phyloP scores from a whole-genome alignment of 2,888 invertebrate genomes.

The Pseudococcus jackbeardsleyi region DNA sequence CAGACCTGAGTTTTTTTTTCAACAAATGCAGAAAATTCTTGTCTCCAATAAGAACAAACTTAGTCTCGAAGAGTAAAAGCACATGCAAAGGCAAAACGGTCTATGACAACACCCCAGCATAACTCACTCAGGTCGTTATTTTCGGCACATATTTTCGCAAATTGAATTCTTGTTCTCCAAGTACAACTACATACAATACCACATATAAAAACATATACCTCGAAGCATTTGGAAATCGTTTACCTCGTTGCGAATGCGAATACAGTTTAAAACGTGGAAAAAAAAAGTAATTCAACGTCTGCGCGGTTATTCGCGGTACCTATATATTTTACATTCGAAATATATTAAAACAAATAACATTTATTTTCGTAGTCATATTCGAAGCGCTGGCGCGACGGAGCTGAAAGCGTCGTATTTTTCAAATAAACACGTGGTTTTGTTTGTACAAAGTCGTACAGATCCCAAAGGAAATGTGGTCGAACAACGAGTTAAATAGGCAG shows the following conservation, averaged over 20 bases:
- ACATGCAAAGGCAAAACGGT: no score
- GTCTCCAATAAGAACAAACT: no score
- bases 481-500: slow-evolving; percentile 39
- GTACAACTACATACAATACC: not conserved
- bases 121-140: not conserved
- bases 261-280: not conserved
- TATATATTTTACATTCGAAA: not conserved
- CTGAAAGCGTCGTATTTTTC: not conserved
- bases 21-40: no score
- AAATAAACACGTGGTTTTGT: slow-evolving; percentile 5
- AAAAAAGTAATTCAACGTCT: slow-evolving; percentile 3
- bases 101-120: not conserved
- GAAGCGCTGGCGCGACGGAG: not conserved
- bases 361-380: slow-evolving; percentile 12
- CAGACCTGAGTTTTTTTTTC: no score
- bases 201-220: not conserved
- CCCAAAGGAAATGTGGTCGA: slow-evolving; percentile 52
- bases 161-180: not conserved
- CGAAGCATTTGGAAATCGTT: slow-evolving; percentile 20
- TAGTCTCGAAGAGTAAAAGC: no score
- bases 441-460: slow-evolving; percentile 2
- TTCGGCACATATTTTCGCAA: slow-evolving; percentile 3
- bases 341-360: slow-evolving; percentile 27
- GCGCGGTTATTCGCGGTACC: not conserved
- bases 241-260: not conserved